These are phyloP conservation scores for Stichopus chloronotus DNA, from an alignment of 35 echinoderm and acorn worm genomes.

Conservation along the genomic window DNA sequence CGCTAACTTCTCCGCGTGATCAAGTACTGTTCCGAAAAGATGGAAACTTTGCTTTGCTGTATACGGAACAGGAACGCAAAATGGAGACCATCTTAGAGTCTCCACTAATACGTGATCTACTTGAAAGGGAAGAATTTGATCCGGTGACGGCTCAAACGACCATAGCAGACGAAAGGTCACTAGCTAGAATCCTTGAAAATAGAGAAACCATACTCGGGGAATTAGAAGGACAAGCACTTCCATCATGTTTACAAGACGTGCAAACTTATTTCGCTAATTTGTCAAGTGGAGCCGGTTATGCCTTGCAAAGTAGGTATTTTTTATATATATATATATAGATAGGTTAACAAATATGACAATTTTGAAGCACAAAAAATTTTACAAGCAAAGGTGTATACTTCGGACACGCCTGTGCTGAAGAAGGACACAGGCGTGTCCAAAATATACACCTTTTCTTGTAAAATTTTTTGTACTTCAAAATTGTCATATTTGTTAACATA, in stretches of 20 bases:
- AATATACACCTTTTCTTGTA: too few relatives aligned
- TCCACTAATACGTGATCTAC: not conserved
- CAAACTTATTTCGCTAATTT: not conserved
- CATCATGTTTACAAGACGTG: not conserved
- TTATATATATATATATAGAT: too few relatives aligned
- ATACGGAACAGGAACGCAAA: not conserved
- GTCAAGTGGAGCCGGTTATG: not conserved
- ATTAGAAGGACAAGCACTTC: not conserved
- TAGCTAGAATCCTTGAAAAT: not conserved
- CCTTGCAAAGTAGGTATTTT: constrained; percentile 1
- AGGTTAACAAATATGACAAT: too few relatives aligned
- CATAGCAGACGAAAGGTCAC: not conserved
- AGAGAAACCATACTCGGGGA: not conserved
- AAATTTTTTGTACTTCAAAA: too few relatives aligned
- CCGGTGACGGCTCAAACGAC: not conserved
- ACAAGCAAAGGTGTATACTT: too few relatives aligned
- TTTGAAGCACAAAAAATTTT: too few relatives aligned
- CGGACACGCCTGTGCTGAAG: too few relatives aligned
- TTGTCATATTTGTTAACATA: too few relatives aligned
- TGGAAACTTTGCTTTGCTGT: not conserved
- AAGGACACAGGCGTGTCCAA: too few relatives aligned
- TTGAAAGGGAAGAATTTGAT: not conserved
- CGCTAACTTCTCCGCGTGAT: too few relatives aligned
- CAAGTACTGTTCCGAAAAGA: not conserved
- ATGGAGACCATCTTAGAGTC: not conserved